A percentile compares a stretch with the other conserved stretches of the same genome.
Evolutionary conservation across 1,140 invertebrate species (phyloP).

Genomic region (Araneus ventricosus): DNA sequence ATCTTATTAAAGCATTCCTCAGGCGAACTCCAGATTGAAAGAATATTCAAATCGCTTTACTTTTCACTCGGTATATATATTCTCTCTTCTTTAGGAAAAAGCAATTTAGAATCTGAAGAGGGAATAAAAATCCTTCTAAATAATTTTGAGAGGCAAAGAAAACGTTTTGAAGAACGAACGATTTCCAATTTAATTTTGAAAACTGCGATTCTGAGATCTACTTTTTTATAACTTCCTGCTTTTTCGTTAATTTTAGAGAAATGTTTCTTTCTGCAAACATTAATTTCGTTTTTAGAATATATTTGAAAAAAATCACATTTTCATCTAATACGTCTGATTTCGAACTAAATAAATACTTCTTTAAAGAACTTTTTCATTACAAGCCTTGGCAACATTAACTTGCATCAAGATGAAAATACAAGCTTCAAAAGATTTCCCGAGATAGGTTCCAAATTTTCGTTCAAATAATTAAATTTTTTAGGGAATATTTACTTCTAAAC

Average conservation of each 20-base stretch:
- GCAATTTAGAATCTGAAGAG: conserved; percentile 12
- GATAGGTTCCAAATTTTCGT: too few species aligned
- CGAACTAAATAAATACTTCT: too few species aligned
- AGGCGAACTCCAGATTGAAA: background rate
- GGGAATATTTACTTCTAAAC: too few species aligned
- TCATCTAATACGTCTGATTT: too few species aligned
- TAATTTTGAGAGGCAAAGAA: background rate
- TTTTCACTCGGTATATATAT: background rate
- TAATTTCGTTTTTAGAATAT: background rate
- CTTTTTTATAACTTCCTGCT: background rate
- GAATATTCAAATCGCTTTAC: conserved; percentile 48
- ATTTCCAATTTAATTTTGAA: conserved; percentile 52
- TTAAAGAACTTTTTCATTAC: too few species aligned
- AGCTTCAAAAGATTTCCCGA: too few species aligned
- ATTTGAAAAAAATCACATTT: too few species aligned
- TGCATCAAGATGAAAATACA: too few species aligned
- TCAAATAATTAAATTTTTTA: too few species aligned
- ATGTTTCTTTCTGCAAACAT: conserved; percentile 4
- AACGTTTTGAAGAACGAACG: background rate
- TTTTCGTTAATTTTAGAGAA: conserved; percentile 2
- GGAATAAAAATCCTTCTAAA: background rate
- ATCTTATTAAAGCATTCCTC: conserved; percentile 46
- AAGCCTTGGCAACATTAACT: too few species aligned
- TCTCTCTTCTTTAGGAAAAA: background rate
- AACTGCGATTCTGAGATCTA: background rate